A percentile compares a stretch with the other conserved stretches of the same genome.
These are phyloP conservation scores for Labeo calbasu DNA, from an alignment of 2,797 vertebrate species.

Conservation along the genomic window DNA sequence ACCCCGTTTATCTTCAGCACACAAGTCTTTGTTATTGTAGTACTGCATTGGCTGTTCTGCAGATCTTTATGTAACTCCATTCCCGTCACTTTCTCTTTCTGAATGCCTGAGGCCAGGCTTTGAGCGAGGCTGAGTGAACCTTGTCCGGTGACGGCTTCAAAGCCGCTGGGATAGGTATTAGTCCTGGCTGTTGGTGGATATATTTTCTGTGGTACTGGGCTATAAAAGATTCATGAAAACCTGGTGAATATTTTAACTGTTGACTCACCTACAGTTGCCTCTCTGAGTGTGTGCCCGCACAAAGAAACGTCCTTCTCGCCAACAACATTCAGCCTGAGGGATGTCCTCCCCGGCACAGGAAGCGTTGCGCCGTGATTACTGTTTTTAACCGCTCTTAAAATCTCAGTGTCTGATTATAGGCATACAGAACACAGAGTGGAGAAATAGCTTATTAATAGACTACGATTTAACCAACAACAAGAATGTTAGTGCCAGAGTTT, in stretches of 20 bases:
- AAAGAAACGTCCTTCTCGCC: conserved; percentile 29
- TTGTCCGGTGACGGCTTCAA: conserved; percentile 3
- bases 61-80: conserved; percentile 34
- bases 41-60: not conserved
- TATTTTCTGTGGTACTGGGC: conserved; percentile 45
- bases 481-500: not conserved
- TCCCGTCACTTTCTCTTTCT: not conserved
- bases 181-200: conserved; percentile 12
- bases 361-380: conserved; percentile 53
- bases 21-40: not conserved
- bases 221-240: conserved; percentile 60
- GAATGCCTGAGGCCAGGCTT: conserved; percentile 32
- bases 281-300: conserved; percentile 2
- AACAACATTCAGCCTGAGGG: conserved; percentile 17
- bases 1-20: not conserved
- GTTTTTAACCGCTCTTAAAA: conserved; percentile 56
- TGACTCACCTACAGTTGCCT: conserved; percentile 41
- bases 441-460: conserved; percentile 49
- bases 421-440: conserved; percentile 33
- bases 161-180: conserved; percentile 25
- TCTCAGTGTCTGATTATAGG: conserved; percentile 57
- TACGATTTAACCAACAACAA: conserved; percentile 21
- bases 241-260: conserved; percentile 60
- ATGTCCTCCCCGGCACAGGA: conserved; percentile 51
- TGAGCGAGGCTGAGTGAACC: not conserved